A percentile compares a stretch with the other conserved stretches of the same genome.
Conservation (phyloP, 2,113 vertebrate genomes). For the Bubo blakistoni region DNA sequence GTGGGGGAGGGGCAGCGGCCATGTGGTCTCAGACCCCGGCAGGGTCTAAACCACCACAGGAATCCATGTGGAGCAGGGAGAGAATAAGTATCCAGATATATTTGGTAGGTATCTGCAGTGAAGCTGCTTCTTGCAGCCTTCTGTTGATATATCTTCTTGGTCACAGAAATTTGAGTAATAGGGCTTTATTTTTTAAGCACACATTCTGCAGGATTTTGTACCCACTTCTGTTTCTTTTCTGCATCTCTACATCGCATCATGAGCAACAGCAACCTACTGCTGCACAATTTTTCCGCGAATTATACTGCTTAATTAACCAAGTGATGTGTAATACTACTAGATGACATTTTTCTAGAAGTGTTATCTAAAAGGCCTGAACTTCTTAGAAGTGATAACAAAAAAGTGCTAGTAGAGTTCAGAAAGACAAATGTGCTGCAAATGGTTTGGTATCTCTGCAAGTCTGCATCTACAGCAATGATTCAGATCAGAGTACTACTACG, state of each 20-base stretch:
- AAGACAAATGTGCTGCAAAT: neutral
- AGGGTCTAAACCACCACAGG: too few relatives aligned
- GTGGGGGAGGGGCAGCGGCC: too few relatives aligned
- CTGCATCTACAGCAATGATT: neutral
- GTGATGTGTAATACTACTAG: neutral
- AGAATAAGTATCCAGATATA: neutral
- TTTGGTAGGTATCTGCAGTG: neutral
- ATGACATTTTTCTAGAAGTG: neutral
- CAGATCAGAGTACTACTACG: neutral
- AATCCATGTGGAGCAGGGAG: neutral
- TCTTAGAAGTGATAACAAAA: neutral
- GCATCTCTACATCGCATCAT: neutral
- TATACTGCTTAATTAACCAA: slow-evolving; percentile 33
- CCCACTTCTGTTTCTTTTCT: neutral
- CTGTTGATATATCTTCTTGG: neutral
- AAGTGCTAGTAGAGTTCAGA: neutral
- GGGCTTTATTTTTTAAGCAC: neutral
- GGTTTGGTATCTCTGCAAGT: neutral
- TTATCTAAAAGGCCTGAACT: neutral
- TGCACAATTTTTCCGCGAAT: neutral
- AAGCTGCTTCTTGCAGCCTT: neutral
- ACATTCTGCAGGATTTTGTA: neutral
- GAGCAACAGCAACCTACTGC: neutral
- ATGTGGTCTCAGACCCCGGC: too few relatives aligned
- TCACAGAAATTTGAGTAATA: neutral